Percentiles rank a stretch among this genome's conserved stretches.
Conservation (phyloP, 2,888 invertebrate species). For the Archips crataeganus region DNA sequence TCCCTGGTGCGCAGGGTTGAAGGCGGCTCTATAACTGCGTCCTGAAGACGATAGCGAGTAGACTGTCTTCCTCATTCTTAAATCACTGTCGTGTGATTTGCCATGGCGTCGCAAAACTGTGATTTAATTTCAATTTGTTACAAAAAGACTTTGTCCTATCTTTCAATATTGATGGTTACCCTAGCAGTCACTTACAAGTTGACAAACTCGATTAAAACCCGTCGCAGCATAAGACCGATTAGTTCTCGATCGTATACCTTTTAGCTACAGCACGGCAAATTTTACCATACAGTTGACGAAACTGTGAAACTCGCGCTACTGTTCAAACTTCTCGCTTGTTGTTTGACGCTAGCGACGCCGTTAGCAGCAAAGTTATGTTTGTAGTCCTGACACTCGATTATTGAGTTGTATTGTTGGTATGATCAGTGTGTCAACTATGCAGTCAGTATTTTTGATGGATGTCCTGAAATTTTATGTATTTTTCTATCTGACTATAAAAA, state of each 20-base stretch:
- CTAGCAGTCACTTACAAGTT: conserved; percentile 6
- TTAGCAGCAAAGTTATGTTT: not conserved
- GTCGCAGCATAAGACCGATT: conserved; percentile 12
- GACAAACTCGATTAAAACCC: conserved; percentile 20
- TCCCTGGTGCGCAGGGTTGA: no score
- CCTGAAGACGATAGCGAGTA: no score
- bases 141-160: not conserved
- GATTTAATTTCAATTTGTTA: no score
- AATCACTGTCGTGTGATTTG: no score
- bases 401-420: not conserved
- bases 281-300: not conserved
- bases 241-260: conserved; percentile 11
- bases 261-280: not conserved
- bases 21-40: no score
- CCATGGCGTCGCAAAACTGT: not conserved
- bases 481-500: no score
- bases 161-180: not conserved
- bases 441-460: not conserved
- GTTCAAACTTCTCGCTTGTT: not conserved
- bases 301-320: not conserved
- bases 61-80: no score
- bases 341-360: not conserved
- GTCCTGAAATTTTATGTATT: not conserved
- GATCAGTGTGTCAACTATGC: not conserved
- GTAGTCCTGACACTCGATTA: conserved; percentile 2